Base-by-base conservation (phyloP, 2,113 vertebrate species). In the Brachypodius melanocephalos region DNA sequence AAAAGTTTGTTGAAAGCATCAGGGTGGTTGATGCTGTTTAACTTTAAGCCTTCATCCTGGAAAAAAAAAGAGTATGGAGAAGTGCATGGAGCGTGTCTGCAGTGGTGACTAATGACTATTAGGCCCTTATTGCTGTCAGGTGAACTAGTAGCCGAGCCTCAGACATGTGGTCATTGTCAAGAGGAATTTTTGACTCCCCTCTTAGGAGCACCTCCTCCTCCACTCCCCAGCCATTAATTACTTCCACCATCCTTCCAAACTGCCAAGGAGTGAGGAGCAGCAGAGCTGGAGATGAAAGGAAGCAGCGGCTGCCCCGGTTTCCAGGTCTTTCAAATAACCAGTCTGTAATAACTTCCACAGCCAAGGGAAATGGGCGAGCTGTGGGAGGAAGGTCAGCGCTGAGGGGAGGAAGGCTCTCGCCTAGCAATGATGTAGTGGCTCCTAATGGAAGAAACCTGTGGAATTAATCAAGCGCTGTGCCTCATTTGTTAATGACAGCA, bases 101-200 rank as follows among this genome's bases (percentile, higher is more conserved):
- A 8, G 72, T 86, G 91, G 89, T 93, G 90, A 94, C 88, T 89
- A 93, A 96, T 95, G 82, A 76, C 94, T 94, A 71, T 89, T 95
- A 94, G 94, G 57, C 93, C 80, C 85, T 96, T 95, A 96, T 88
- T 92, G 90, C 93, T 94, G 93, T 97, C 96, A 97, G 85, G 93
- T 96, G 95, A 95, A 93, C 81, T 93, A 46, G 96, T 97, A 97
- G 96, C 95, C 1, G 19, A 95, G 92, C 63, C 81, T 94, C 82
- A 94, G 73, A 92, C 98, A 98, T 96, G 97, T 98, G 98, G 97
- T 97, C 97, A 97, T 97, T 75, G 88, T 98, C 98, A 98, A 98
- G 85, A 93, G 91, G 94, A 94, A 97, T 98, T 98, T 98, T 97
- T 98, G 98, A 98, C 98, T 97, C 92, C 75, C 65, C 93, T 85